These are phyloP conservation scores for Siniperca scherzeri DNA, from an alignment of 2,797 vertebrate genomes.

Conservation along the genomic window DNA sequence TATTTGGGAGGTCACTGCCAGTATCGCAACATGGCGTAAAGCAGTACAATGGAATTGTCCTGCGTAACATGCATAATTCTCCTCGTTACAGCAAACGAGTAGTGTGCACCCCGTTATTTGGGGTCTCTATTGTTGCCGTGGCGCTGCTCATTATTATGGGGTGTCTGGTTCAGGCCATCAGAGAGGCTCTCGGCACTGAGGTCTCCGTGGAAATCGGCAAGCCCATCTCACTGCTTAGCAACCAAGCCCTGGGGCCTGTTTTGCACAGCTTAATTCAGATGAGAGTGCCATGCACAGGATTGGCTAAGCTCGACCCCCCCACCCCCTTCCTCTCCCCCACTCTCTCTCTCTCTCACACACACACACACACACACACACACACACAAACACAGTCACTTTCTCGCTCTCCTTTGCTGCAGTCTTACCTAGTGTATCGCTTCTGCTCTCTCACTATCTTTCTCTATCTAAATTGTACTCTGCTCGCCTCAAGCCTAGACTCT, in stretches of 20 bases:
- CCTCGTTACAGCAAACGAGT: slow-evolving; percentile 72
- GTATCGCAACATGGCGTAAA: slow-evolving; percentile 62
- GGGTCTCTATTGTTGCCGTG: slow-evolving; percentile 78
- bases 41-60: slow-evolving; percentile 79
- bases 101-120: slow-evolving; percentile 71
- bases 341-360: slow-evolving; percentile 37
- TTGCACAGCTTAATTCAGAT: slow-evolving; percentile 90
- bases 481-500: slow-evolving; percentile 20
- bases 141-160: slow-evolving; percentile 85
- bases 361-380: slow-evolving; percentile 36
- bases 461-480: slow-evolving; percentile 40
- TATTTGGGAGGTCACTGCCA: slow-evolving; percentile 72
- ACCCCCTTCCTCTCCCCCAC: slow-evolving; percentile 17
- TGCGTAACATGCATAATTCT: slow-evolving; percentile 76
- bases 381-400: slow-evolving; percentile 44
- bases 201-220: slow-evolving; percentile 80
- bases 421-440: slow-evolving; percentile 41
- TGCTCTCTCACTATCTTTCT: slow-evolving; percentile 40
- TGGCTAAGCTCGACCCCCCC: slow-evolving; percentile 74
- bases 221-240: slow-evolving; percentile 90
- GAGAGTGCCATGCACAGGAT: slow-evolving; percentile 83
- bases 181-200: slow-evolving; percentile 78
- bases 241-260: slow-evolving; percentile 88
- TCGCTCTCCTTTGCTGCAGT: slow-evolving; percentile 46
- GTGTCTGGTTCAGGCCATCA: slow-evolving; percentile 84